Conservation (phyloP, 2,888 invertebrate genomes). For the Zygothrica quintamaculata region DNA sequence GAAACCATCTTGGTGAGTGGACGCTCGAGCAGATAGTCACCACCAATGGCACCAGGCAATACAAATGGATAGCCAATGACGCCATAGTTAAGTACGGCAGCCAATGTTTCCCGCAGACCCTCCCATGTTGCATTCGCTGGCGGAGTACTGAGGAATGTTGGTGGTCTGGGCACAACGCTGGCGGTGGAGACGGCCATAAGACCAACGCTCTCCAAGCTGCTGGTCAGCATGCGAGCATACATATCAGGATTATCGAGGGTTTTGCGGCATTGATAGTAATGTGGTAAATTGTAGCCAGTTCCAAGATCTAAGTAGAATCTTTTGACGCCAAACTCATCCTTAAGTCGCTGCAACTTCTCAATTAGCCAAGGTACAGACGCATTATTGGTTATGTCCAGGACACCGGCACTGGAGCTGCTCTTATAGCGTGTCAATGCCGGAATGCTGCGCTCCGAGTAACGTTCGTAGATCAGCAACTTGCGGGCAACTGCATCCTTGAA, state of each 20-base stretch:
- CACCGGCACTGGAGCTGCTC: conserved; percentile 91
- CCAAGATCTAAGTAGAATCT: conserved; percentile 94
- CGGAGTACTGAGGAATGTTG: conserved; percentile 93
- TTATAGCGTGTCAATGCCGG: conserved; percentile 94
- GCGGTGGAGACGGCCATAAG: conserved; percentile 93
- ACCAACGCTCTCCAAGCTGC: conserved; percentile 85
- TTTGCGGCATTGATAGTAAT: conserved; percentile 92
- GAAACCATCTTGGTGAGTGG: conserved; percentile 84
- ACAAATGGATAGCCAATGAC: conserved; percentile 96
- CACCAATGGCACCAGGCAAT: conserved; percentile 97
- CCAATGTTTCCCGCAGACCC: conserved; percentile 92
- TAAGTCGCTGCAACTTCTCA: conserved; percentile 89
- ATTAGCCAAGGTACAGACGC: conserved; percentile 92
- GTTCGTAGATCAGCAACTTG: conserved; percentile 91
- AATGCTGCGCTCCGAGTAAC: conserved; percentile 90
- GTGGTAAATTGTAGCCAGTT: conserved; percentile 93
- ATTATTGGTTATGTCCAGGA: conserved; percentile 94
- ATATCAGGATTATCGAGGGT: conserved; percentile 92
- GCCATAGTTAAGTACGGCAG: conserved; percentile 94
- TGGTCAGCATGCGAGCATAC: conserved; percentile 90
- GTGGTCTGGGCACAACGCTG: conserved; percentile 91
- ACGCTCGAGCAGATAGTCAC: conserved; percentile 89
- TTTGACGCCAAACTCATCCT: conserved; percentile 91
- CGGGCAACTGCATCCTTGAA: conserved; percentile 92
- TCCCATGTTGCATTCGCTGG: conserved; percentile 95